Base-by-base conservation (phyloP, 2,888 invertebrate species). In the Idaea biselata region DNA sequence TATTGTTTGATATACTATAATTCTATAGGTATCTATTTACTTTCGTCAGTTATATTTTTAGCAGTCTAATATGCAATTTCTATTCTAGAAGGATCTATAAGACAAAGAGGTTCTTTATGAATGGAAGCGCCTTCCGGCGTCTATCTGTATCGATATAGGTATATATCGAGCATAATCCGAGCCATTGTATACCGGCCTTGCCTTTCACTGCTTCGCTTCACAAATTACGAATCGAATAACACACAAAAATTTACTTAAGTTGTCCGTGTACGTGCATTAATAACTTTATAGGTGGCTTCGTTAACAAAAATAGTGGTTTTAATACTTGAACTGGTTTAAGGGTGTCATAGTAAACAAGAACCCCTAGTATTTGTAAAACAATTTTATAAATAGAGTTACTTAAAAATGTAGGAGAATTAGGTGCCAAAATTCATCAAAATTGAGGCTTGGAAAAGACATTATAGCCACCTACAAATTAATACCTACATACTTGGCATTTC, bases 191-290 rank as follows among this genome's bases (percentile, higher is more conserved):
- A 71, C 65, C 69, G 86, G 85, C 88, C 88, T 88, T 88, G 86
- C 88, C 88, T 88, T 88, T 88, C 88, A 88, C 88, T 76, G 80
- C 79, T 80, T 76, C 83, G 84, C 78, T 84, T 85, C 82, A 83
- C 82, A 83, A 86, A 87, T 84, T 85, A 81, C 81, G 79, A 74
- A 80, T 78, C 76, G 80, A 81, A 78, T 76, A 78, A 18, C 56
- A 56, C 6, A 56, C 18, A 17, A 16, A 56, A 56, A 56, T 56
- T 78, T 77, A 72, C 73, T 70, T 69, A 53, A 64, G 25, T 56
- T 62, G 68, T 63, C 61, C 57, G 64, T 60, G 63, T 68, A 57
- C 68, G 66, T 65, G 63, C 65, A 73, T 55, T 55, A 55, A 16
- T 18, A 18, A 55, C 8, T 63, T 59, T 54, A 25, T 59, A 60